Conservation (phyloP, 2,888 invertebrate species). For the Thereva unica region DNA sequence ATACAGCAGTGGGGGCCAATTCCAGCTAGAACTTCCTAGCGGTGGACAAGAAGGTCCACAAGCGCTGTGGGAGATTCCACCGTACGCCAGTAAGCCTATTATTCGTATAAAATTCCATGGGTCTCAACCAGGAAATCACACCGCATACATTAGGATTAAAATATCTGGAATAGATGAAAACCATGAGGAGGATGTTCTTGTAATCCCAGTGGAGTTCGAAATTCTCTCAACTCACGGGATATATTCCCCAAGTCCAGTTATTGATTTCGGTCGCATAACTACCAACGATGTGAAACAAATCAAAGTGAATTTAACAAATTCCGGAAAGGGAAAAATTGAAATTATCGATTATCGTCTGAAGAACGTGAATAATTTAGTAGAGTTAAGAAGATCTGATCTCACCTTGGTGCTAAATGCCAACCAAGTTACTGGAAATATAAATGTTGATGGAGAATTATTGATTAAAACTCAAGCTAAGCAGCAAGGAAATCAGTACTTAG, state of each 20-base stretch:
- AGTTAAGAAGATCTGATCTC: conserved; percentile 44
- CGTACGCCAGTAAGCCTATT: conserved; percentile 83
- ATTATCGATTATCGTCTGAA: conserved; percentile 44
- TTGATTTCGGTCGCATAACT: conserved; percentile 83
- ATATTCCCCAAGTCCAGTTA: conserved; percentile 73
- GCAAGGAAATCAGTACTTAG: conserved; percentile 35
- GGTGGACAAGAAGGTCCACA: conserved; percentile 79
- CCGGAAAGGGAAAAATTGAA: conserved; percentile 44
- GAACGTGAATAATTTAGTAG: conserved; percentile 42
- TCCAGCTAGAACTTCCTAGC: conserved; percentile 82
- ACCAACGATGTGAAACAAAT: conserved; percentile 66
- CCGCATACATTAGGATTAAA: conserved; percentile 74
- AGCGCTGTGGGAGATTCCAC: conserved; percentile 88
- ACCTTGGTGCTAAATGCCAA: conserved; percentile 51
- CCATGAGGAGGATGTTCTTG: conserved; percentile 59
- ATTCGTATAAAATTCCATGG: conserved; percentile 84
- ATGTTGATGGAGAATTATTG: conserved; percentile 49
- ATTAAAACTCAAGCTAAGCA: conserved; percentile 43
- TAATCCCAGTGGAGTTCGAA: conserved; percentile 84
- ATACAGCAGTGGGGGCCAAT: conserved; percentile 86
- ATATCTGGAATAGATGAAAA: conserved; percentile 46
- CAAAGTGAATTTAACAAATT: conserved; percentile 55
- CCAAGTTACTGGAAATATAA: conserved; percentile 46
- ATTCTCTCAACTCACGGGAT: conserved; percentile 72
- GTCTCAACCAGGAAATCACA: conserved; percentile 77